Evolutionary conservation across 2,888 invertebrate genomes (phyloP).

Genomic region (Melangyna quadrimaculata): DNA sequence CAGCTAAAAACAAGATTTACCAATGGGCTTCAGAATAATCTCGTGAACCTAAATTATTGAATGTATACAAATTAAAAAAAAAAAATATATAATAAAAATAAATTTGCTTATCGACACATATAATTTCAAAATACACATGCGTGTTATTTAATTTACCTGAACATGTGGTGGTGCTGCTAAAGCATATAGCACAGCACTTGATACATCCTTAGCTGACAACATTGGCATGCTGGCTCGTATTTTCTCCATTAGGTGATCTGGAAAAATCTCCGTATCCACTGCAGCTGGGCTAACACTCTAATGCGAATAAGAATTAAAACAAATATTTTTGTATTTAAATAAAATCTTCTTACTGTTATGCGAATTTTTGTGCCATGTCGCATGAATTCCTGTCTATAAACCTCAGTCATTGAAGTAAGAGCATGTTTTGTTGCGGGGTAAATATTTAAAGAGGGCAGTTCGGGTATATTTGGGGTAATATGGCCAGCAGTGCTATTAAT

Average conservation of each 20-base stretch:
- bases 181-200: conserved; percentile 79
- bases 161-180: conserved; percentile 77
- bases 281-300: conserved; percentile 79
- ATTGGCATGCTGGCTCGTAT: conserved; percentile 76
- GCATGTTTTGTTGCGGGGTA: conserved; percentile 79
- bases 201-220: conserved; percentile 77
- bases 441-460: conserved; percentile 73
- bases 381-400: conserved; percentile 78
- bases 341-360: conserved; percentile 35
- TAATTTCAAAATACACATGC: no score
- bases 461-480: conserved; percentile 62
- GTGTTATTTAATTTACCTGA: conserved; percentile 76
- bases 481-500: conserved; percentile 77
- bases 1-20: conserved; percentile 2
- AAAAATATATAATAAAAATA: neutral
- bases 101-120: no score
- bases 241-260: conserved; percentile 77
- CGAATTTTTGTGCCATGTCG: conserved; percentile 75
- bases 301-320: neutral
- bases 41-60: conserved; percentile 44
- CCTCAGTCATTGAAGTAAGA: conserved; percentile 78
- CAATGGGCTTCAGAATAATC: conserved; percentile 53
- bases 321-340: neutral
- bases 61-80: neutral
- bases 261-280: conserved; percentile 79